Evolutionary conservation across 2,888 invertebrate genomes (phyloP), one percentile per base, ranked within the genome.

Genomic region (Orthosia cruda): DNA sequence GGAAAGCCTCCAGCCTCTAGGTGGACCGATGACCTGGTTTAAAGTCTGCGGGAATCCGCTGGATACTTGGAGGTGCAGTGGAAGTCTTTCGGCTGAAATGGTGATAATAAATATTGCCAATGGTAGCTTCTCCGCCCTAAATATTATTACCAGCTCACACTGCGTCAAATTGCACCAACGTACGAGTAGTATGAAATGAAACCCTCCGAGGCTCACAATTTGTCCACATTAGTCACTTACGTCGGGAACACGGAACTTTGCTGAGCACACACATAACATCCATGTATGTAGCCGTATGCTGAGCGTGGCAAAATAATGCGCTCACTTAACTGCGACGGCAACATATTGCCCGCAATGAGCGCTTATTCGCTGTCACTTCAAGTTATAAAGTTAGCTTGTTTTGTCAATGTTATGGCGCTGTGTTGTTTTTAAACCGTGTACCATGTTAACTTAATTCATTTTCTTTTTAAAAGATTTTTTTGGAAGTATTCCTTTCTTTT

Each of bases 311-410:
- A 74, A 80, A 65, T 85, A 86, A 75, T 80, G 85, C 63, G 70
- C 62, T 77, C 85, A 81, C 80, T 84, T 76, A 57, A 18, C 66
- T 54, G 49, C 57, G 85, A 87, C 85, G 71, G 64, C 66, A 67
- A 85, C 81, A 61, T 81, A 84, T 85, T 61, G 67, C 77, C 20
- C 4, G 63, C 79, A 59, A 70, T 77, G 64, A 58, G 67, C 63
- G 32, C 59, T 59, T 67, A 49, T 54, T 59, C 66, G 11, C 55
- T 66, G 52, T 65, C 74, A 74, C 65, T 81, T 59, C 65, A 54
- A 66, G 49, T 64, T 69, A 49, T 68, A 65, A 71, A 61, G 54
- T 55, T 58, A 54, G 50, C 20, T 40, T 58, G n/a, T 70, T 70
- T 68, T 55, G 73, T 67, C n/a, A 57, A 55, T 68, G 59, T 82